Evolutionary conservation across 2,888 invertebrate genomes (phyloP).

Genomic region (Cephus pygmeus): DNA sequence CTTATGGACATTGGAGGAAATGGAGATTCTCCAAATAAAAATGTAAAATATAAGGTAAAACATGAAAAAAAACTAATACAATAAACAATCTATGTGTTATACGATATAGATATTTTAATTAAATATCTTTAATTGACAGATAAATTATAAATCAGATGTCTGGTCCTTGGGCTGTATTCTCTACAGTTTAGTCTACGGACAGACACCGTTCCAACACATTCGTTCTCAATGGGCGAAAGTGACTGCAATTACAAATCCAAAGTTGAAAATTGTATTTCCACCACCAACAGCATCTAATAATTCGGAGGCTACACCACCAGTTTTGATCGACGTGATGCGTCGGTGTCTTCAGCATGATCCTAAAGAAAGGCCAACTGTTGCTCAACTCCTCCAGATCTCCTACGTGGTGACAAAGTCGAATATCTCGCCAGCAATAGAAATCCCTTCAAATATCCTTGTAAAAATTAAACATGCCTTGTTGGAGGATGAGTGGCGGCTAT

Average conservation of each 20-base stretch:
- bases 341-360: conserved; percentile 81
- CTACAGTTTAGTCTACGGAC: conserved; percentile 90
- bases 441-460: conserved; percentile 46
- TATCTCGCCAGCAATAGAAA: conserved; percentile 30
- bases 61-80: neutral
- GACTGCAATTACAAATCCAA: conserved; percentile 80
- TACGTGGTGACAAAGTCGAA: conserved; percentile 49
- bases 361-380: conserved; percentile 78
- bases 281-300: conserved; percentile 33
- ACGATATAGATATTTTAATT: conserved; percentile 8
- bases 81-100: neutral
- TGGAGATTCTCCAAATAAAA: conserved; percentile 57
- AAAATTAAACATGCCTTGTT: conserved; percentile 53
- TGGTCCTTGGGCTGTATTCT: conserved; percentile 98
- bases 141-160: conserved; percentile 92
- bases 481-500: conserved; percentile 58
- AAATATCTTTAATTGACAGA: conserved; percentile 68
- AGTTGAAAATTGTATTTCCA: conserved; percentile 81
- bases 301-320: conserved; percentile 69
- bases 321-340: conserved; percentile 74
- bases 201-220: conserved; percentile 91
- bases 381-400: conserved; percentile 74
- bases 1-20: conserved; percentile 72
- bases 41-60: conserved; percentile 48
- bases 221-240: conserved; percentile 78